phyloP scores from a whole-genome alignment of 1,140 invertebrate genomes.

The Zaprionus capensis region DNA sequence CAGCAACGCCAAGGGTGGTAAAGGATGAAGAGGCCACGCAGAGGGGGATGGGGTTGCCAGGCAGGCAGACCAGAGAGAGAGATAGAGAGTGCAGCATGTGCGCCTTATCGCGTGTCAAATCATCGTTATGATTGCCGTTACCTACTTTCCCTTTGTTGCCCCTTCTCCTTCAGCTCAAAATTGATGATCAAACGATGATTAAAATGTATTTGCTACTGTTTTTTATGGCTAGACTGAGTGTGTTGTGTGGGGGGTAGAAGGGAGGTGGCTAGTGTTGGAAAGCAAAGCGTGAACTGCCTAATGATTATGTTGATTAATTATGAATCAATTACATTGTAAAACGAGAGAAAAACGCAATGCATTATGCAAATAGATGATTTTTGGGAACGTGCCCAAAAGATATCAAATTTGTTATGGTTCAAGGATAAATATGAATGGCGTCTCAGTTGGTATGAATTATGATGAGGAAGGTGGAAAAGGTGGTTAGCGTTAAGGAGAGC shows the following conservation, averaged over 20 bases:
- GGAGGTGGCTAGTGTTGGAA: constrained; percentile 3
- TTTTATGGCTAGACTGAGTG: constrained; percentile 24
- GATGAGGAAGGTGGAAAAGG: neutral
- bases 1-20: constrained; percentile 15
- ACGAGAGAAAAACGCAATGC: constrained; percentile 18
- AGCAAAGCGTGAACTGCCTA: constrained; percentile 39
- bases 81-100: constrained; percentile 22
- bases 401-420: constrained; percentile 65
- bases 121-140: constrained; percentile 76
- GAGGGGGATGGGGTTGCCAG: neutral
- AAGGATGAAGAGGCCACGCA: no score
- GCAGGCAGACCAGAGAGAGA: constrained; percentile 5
- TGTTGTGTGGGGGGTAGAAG: no score
- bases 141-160: constrained; percentile 13
- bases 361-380: neutral
- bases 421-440: constrained; percentile 17
- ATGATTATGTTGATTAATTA: constrained; percentile 80
- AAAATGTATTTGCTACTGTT: constrained; percentile 70
- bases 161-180: constrained; percentile 24
- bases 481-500: no score
- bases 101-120: constrained; percentile 83
- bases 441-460: neutral
- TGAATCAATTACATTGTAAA: constrained; percentile 81
- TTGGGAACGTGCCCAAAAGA: constrained; percentile 13
- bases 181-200: constrained; percentile 83